phyloP scores from a whole-genome alignment of 2,113 vertebrate species.

The Machaerirhynchus nigripectus region DNA sequence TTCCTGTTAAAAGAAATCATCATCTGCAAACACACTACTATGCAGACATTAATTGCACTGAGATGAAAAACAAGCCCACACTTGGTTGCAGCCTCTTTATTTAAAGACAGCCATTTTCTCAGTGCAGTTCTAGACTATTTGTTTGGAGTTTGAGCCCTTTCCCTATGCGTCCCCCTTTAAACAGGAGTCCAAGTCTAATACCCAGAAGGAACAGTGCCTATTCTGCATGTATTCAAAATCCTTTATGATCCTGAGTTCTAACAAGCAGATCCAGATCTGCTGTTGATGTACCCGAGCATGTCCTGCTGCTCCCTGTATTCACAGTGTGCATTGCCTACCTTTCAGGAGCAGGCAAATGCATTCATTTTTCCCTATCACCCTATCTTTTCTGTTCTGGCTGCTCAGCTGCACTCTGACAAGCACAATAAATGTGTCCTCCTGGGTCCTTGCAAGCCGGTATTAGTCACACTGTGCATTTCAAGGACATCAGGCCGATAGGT shows the following conservation, averaged over 20 bases:
- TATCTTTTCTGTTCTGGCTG: slow-evolving; percentile 28
- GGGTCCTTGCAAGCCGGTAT: slow-evolving; percentile 46
- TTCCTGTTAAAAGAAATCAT: neutral
- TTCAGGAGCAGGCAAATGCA: neutral
- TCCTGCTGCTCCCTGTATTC: neutral
- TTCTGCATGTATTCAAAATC: neutral
- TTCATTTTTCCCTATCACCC: slow-evolving; percentile 5
- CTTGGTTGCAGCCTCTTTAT: neutral
- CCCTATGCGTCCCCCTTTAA: neutral
- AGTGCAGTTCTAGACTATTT: neutral
- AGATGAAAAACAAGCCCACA: neutral
- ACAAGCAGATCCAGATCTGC: neutral
- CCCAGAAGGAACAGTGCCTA: neutral
- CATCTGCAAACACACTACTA: neutral
- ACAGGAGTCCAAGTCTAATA: neutral
- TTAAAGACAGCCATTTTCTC: neutral
- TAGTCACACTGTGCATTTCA: slow-evolving; percentile 58
- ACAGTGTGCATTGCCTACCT: neutral
- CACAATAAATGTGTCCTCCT: slow-evolving; percentile 47
- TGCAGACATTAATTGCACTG: neutral
- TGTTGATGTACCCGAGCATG: neutral
- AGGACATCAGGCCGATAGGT: slow-evolving; percentile 41
- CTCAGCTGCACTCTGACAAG: slow-evolving; percentile 50
- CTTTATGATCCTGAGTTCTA: neutral
- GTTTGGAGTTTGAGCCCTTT: neutral